Percentiles rank a stretch among this genome's conserved stretches.
These are phyloP conservation scores for Caenorhabditis sulstoni DNA, from an alignment of 2,888 invertebrate species.

Conservation along the genomic window DNA sequence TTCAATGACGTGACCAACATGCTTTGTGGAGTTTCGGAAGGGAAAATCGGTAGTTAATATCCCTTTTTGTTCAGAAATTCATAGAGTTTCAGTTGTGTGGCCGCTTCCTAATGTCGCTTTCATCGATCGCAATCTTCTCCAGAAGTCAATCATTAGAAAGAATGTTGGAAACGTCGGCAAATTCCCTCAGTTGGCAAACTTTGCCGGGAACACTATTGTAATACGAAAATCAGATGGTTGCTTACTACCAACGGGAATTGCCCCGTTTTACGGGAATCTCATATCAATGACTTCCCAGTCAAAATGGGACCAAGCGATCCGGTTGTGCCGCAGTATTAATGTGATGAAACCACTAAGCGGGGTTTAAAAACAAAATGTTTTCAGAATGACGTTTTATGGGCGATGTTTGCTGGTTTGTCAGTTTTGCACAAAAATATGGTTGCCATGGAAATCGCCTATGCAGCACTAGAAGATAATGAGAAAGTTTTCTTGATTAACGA, in stretches of 20 bases:
- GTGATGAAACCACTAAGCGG: conserved; percentile 80
- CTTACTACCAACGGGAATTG: conserved; percentile 86
- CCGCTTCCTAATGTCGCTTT: conserved; percentile 88
- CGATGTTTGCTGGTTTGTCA: conserved; percentile 92
- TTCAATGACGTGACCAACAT: conserved; percentile 88
- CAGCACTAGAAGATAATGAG: conserved; percentile 87
- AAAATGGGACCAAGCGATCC: conserved; percentile 90
- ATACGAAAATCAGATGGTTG: conserved; percentile 93
- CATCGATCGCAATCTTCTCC: conserved; percentile 86
- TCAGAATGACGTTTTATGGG: conserved; percentile 86
- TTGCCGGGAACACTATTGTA: conserved; percentile 85
- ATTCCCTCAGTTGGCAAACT: conserved; percentile 74
- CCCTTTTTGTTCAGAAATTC: too few species aligned
- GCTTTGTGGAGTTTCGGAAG: conserved; percentile 84
- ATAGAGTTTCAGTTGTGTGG: conserved; percentile 85
- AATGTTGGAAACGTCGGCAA: conserved; percentile 81
- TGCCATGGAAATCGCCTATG: conserved; percentile 95
- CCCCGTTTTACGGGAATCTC: conserved; percentile 85
- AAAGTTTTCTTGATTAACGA: conserved; percentile 81
- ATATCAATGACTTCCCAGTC: conserved; percentile 82
- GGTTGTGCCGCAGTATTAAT: conserved; percentile 86
- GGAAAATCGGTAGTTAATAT: conserved; percentile 83
- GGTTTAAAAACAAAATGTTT: conserved; percentile 8
- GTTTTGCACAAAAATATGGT: conserved; percentile 90
- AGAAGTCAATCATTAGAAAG: conserved; percentile 83